phyloP scores from a whole-genome alignment of 2,888 invertebrate genomes.

The Incurvaria masculella region DNA sequence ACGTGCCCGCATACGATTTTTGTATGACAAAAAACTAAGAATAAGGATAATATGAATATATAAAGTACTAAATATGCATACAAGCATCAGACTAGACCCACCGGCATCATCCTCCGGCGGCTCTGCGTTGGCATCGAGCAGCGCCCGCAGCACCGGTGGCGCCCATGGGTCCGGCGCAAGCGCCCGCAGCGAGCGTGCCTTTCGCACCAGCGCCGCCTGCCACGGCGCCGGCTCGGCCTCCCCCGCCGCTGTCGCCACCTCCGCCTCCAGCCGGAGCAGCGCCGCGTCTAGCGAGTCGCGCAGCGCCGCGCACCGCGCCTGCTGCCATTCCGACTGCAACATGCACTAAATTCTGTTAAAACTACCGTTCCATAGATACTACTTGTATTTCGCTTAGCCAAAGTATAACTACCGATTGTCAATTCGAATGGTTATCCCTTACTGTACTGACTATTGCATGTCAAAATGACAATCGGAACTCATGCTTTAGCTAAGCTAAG shows the following conservation, averaged over 20 bases:
- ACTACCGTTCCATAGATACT: conserved; percentile 1
- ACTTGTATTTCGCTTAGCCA: background rate
- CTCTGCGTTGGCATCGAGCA: conserved; percentile 53
- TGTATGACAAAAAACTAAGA: no score
- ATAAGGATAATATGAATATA: no score
- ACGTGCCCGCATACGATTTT: background rate
- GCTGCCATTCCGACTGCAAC: conserved; percentile 40
- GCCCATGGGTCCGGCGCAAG: conserved; percentile 53
- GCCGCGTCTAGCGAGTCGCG: conserved; percentile 29
- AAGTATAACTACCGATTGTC: no score
- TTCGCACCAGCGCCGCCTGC: conserved; percentile 52
- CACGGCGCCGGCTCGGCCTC: conserved; percentile 35
- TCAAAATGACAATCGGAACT: no score
- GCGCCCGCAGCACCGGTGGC: conserved; percentile 49
- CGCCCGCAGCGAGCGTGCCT: conserved; percentile 27
- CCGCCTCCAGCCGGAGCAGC: conserved; percentile 31
- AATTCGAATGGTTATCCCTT: background rate
- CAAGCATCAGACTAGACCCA: conserved; percentile 17
- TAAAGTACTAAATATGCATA: background rate
- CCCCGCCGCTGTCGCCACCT: conserved; percentile 31
- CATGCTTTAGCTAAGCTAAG: no score
- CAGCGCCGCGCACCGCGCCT: conserved; percentile 29
- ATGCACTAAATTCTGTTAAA: background rate
- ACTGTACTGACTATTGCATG: no score
- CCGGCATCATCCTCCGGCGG: conserved; percentile 38